Conservation (phyloP, 2,797 vertebrate genomes). For the Oreonectes daqikongensis region DNA sequence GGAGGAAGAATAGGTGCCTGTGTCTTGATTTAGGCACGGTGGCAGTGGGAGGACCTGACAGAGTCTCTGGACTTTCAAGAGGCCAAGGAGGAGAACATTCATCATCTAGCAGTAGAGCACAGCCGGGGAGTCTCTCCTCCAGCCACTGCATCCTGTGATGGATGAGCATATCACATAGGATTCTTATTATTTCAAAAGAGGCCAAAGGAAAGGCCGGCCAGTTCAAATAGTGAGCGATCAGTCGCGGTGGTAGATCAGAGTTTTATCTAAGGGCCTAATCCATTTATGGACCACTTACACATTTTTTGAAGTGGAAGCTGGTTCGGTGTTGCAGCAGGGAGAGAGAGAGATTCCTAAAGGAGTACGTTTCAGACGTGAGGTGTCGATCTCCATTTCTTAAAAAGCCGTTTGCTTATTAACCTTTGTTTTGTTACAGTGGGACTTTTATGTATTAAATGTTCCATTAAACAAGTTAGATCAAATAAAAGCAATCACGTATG, state of each 20-base stretch:
- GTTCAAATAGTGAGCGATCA: constrained; percentile 57
- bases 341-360: constrained; percentile 13
- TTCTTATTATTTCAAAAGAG: constrained; percentile 71
- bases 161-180: constrained; percentile 68
- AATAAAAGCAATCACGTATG: background rate
- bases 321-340: background rate
- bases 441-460: background rate
- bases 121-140: constrained; percentile 72
- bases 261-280: constrained; percentile 60
- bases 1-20: constrained; percentile 58
- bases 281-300: constrained; percentile 45
- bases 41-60: constrained; percentile 68
- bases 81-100: constrained; percentile 75
- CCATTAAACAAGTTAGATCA: background rate
- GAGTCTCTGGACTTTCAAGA: constrained; percentile 73
- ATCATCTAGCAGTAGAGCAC: constrained; percentile 72
- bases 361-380: background rate
- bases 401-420: background rate
- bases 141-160: constrained; percentile 66
- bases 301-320: constrained; percentile 33
- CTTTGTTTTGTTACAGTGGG: background rate
- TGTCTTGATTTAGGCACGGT: constrained; percentile 77
- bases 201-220: constrained; percentile 68
- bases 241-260: constrained; percentile 59
- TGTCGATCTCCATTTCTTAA: background rate